phyloP scores from a whole-genome alignment of 2,888 invertebrate genomes.

The Pycnomerus fuliginosus region DNA sequence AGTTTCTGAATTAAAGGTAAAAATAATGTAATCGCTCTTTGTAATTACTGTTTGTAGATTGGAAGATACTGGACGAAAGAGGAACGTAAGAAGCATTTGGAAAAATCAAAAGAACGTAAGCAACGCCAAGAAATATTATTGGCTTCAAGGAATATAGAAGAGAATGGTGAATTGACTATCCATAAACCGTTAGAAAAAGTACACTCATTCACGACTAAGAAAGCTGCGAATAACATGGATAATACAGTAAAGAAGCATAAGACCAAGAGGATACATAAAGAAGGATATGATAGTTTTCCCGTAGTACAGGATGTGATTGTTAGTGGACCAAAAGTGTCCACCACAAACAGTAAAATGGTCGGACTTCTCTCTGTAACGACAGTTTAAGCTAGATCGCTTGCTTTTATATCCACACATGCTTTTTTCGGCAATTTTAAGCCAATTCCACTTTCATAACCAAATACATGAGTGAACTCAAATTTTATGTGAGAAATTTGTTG shows the following conservation, averaged over 20 bases:
- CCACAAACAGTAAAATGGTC: conserved; percentile 56
- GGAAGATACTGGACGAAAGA: conserved; percentile 77
- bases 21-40: not conserved
- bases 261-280: conserved; percentile 49
- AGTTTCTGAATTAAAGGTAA: conserved; percentile 70
- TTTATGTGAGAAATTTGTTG: conserved; percentile 27
- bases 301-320: conserved; percentile 62
- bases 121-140: conserved; percentile 50
- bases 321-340: conserved; percentile 50
- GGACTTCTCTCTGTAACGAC: conserved; percentile 60
- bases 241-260: conserved; percentile 55
- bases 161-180: conserved; percentile 33
- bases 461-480: conserved; percentile 19
- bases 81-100: conserved; percentile 72
- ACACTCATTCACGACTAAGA: conserved; percentile 46
- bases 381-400: conserved; percentile 47
- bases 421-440: conserved; percentile 26
- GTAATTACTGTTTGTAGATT: conserved; percentile 24
- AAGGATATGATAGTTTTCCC: conserved; percentile 56
- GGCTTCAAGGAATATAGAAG: conserved; percentile 41
- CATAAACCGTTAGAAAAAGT: conserved; percentile 35
- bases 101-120: conserved; percentile 65
- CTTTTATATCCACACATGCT: conserved; percentile 24
- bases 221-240: conserved; percentile 49
- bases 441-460: conserved; percentile 27